Percentiles rank a stretch among this genome's conserved stretches.
Evolutionary conservation across 2,888 invertebrate species (phyloP).

Genomic region (Meteorus colon): DNA sequence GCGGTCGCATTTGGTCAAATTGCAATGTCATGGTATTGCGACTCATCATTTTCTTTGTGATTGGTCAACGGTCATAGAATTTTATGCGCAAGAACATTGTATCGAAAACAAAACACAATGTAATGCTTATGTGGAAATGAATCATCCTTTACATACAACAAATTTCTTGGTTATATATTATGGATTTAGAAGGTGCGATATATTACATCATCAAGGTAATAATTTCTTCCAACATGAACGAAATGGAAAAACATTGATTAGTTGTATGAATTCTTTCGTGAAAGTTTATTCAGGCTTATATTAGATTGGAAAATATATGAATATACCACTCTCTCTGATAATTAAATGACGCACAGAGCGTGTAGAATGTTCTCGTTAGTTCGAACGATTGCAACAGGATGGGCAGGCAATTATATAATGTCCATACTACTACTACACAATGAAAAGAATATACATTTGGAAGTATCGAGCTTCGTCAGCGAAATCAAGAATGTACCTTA

Average conservation of each 20-base stretch:
- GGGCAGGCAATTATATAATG: too few species aligned
- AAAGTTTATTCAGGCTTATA: background rate
- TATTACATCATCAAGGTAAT: background rate
- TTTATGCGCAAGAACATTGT: background rate
- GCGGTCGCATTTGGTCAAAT: constrained; percentile 61
- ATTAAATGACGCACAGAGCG: background rate
- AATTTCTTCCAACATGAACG: background rate
- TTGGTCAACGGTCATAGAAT: background rate
- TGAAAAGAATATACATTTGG: background rate
- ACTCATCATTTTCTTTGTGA: constrained; percentile 39
- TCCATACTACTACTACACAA: background rate
- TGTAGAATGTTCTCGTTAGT: constrained; percentile 33
- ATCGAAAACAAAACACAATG: too few species aligned
- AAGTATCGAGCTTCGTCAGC: background rate
- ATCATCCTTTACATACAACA: too few species aligned
- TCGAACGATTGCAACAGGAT: constrained; percentile 8
- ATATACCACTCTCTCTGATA: background rate
- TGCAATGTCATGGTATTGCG: constrained; percentile 49
- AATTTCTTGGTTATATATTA: too few species aligned
- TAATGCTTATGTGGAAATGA: too few species aligned
- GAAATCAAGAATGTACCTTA: too few species aligned
- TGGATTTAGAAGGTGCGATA: background rate
- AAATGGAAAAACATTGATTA: background rate
- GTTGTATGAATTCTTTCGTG: background rate
- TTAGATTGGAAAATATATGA: background rate